These are phyloP conservation scores for Beroe forskalii DNA, from an alignment of 37 sponge, comb jelly and placozoan genomes.

Conservation along the genomic window DNA sequence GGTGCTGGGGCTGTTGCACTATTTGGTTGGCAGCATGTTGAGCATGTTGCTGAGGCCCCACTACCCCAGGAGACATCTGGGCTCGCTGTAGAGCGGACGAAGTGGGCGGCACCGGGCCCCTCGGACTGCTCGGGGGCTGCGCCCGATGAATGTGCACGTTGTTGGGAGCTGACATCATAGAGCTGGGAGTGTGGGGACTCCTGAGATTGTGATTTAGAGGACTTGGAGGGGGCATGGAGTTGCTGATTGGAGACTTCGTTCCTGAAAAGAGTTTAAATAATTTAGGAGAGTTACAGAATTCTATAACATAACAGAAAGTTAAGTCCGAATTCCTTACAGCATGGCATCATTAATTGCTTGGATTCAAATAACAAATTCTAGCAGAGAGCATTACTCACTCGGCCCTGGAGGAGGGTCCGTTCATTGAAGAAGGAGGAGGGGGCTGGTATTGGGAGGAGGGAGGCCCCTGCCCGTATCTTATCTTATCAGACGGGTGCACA, in stretches of 20 bases:
- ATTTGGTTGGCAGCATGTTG: background rate
- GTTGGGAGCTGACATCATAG: background rate
- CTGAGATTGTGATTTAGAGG: background rate
- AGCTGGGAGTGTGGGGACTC: background rate
- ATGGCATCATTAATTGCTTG: too few species aligned
- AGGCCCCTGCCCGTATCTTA: background rate
- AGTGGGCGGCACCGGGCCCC: conserved; percentile 15
- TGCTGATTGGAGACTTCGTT: background rate
- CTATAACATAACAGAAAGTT: too few species aligned
- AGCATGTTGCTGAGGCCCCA: too few species aligned
- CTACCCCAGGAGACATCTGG: conserved; percentile 17
- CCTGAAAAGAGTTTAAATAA: background rate
- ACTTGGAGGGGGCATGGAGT: background rate
- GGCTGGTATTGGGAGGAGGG: conserved; percentile 1
- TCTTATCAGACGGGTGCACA: conserved; percentile 35
- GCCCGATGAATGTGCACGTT: conserved; percentile 12
- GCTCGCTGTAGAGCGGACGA: background rate
- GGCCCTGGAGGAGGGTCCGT: too few species aligned
- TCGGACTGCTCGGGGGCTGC: conserved; percentile 8
- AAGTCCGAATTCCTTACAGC: too few species aligned
- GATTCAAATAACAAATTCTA: too few species aligned
- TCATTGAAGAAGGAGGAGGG: background rate
- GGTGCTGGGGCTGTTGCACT: background rate
- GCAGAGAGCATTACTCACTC: too few species aligned
- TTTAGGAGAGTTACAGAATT: background rate